Evolutionary conservation across 2,888 invertebrate species (phyloP).

Genomic region (Priocnemis perturbator): DNA sequence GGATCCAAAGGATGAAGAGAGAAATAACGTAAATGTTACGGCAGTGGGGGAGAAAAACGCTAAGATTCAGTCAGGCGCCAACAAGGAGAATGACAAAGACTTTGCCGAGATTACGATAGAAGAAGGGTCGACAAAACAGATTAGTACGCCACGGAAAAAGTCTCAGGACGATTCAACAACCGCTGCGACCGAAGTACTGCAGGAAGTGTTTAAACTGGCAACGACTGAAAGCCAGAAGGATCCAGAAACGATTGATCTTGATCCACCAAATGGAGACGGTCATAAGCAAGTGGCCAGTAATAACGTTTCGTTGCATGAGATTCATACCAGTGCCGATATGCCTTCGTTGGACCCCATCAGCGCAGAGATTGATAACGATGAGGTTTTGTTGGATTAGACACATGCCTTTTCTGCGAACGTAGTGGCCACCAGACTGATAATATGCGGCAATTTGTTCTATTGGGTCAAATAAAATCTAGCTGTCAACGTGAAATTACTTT

Average conservation of each 20-base stretch:
- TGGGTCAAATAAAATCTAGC: too few species aligned
- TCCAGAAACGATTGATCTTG: conserved; percentile 27
- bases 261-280: conserved; percentile 11
- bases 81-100: not conserved
- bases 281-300: conserved; percentile 47
- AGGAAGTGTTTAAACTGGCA: conserved; percentile 57
- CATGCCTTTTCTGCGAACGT: too few species aligned
- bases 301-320: conserved; percentile 60
- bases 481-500: too few species aligned
- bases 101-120: not conserved
- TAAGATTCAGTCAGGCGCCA: not conserved
- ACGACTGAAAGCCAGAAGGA: conserved; percentile 49
- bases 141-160: not conserved
- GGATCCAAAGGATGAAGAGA: not conserved
- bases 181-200: conserved; percentile 25
- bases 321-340: conserved; percentile 58
- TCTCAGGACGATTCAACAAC: conserved; percentile 18
- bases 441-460: too few species aligned
- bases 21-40: not conserved
- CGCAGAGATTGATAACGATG: conserved; percentile 19
- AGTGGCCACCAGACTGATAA: too few species aligned
- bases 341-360: conserved; percentile 53
- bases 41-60: not conserved
- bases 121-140: not conserved
- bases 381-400: not conserved